Evolutionary conservation across 2,113 vertebrate genomes (phyloP).

Genomic region (Melanocharis versteri): DNA sequence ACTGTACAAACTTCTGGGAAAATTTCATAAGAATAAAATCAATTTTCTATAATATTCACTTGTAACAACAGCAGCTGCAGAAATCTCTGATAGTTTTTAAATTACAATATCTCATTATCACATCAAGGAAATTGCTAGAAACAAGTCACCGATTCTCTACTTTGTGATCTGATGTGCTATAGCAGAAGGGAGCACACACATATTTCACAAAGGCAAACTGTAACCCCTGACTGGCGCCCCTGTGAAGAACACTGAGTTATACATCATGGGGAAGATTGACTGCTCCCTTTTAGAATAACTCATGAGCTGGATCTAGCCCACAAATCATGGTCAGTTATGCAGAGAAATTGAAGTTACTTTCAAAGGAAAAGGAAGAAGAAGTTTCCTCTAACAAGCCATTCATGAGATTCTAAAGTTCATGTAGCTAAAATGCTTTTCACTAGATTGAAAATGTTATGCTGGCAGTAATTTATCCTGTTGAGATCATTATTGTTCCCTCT

Average conservation of each 20-base stretch:
- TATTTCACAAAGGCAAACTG: neutral
- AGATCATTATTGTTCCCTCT: slow-evolving; percentile 14
- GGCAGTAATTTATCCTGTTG: slow-evolving; percentile 11
- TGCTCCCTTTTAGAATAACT: neutral
- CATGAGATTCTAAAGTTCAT: neutral
- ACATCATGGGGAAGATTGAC: neutral
- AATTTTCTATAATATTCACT: neutral
- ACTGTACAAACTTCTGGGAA: neutral
- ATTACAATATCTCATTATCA: neutral
- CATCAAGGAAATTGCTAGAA: neutral
- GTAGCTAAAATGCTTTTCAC: neutral
- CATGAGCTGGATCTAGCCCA: neutral
- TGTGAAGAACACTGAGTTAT: neutral
- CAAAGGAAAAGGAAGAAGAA: neutral
- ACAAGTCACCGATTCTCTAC: neutral
- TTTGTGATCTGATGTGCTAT: neutral
- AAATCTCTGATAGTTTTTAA: neutral
- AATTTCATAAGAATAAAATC: fast-evolving
- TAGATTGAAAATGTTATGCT: neutral
- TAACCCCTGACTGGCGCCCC: neutral
- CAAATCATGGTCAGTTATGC: neutral
- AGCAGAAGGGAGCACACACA: neutral
- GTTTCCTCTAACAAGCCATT: neutral
- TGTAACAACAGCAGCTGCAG: neutral
- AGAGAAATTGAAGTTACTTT: neutral